Evolutionary conservation across 2,113 vertebrate species (phyloP), one percentile per base, ranked within the genome.

Genomic region (Equus przewalskii): DNA sequence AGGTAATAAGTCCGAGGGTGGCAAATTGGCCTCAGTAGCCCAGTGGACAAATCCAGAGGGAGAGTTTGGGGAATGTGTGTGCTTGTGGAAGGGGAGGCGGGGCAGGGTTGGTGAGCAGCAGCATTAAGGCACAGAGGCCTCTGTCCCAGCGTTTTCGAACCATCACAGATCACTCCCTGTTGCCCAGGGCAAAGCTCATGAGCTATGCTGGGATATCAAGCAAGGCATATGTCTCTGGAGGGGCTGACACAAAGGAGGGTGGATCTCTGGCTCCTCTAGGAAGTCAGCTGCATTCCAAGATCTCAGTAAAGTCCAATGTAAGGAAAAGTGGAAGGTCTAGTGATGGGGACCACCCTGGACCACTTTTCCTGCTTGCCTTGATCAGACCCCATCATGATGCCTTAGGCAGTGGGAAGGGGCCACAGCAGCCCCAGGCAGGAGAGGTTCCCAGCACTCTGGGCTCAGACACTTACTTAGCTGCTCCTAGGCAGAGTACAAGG

Each of bases 41-140:
- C 5, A 51, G 62, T 14, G 24, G 58, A 62, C 30, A 89, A 33
- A 64, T 33, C 62, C 41, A 11, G 1, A 69, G 21, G 51, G 65
- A 70, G 60, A 15, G 3, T 41, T 13, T 33, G 9, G 33, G 44
- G 33, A n/a, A 18, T 11, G 9, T 44, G 51, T 5, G 36, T 24
- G 3, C 0, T 0, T 2, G 22, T 3, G 14, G 13, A 0, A 2
- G 0, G 9, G 1, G 6, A 33, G 7, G 70, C 6, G 16, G 1
- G 24, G 19, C 4, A 22, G 24, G 28, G 4, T 21, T 28, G 30
- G n/a, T n/a, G 24, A 60, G 26, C 16, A 65, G 46, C 78, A 79
- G 70, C 18, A 67, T 49, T 46, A 79, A 56, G 15, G 33, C 60
- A 7, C 7, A 44, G 28, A 19, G 46, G 9, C 18, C 30, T 97